A percentile compares a stretch with the other conserved stretches of the same genome.
phyloP scores from a whole-genome alignment of 2,888 invertebrate species.

The Carterocephalus palaemon region DNA sequence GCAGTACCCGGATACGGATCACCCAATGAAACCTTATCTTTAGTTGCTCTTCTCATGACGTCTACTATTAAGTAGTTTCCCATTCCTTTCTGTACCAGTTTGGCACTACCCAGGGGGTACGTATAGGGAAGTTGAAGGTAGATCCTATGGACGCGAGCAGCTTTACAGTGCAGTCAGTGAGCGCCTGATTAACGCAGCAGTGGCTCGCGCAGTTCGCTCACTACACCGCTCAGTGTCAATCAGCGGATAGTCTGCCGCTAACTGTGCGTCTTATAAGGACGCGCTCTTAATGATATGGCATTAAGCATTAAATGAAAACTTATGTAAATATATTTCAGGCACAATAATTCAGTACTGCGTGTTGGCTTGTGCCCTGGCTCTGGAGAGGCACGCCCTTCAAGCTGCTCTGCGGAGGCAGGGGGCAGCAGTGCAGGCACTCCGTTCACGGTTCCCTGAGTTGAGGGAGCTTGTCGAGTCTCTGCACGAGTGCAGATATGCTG shows the following conservation, averaged over 20 bases:
- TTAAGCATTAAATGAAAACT: too few relatives aligned
- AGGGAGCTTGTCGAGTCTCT: conserved; percentile 85
- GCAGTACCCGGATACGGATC: neutral
- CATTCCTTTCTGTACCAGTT: conserved; percentile 11
- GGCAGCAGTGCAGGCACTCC: conserved; percentile 87
- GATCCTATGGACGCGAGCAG: neutral
- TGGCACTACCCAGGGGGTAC: neutral
- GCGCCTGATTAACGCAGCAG: too few relatives aligned
- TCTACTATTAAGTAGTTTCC: conserved; percentile 8
- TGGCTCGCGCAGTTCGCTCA: too few relatives aligned
- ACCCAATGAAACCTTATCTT: neutral
- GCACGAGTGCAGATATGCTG: conserved; percentile 95
- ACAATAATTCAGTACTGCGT: conserved; percentile 80
- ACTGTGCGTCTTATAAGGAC: too few relatives aligned
- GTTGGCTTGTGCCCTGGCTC: conserved; percentile 76
- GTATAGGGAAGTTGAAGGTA: neutral
- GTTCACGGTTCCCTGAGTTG: conserved; percentile 81
- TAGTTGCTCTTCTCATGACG: neutral
- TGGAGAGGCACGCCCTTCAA: conserved; percentile 76
- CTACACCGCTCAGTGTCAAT: too few relatives aligned
- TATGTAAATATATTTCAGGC: conserved; percentile 59
- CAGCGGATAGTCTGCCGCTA: too few relatives aligned
- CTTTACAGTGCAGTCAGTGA: too few relatives aligned
- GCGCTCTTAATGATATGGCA: too few relatives aligned
- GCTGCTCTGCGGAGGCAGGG: conserved; percentile 76